Conservation (phyloP, 1,140 invertebrate species). For the Drosophila micromelanica region DNA sequence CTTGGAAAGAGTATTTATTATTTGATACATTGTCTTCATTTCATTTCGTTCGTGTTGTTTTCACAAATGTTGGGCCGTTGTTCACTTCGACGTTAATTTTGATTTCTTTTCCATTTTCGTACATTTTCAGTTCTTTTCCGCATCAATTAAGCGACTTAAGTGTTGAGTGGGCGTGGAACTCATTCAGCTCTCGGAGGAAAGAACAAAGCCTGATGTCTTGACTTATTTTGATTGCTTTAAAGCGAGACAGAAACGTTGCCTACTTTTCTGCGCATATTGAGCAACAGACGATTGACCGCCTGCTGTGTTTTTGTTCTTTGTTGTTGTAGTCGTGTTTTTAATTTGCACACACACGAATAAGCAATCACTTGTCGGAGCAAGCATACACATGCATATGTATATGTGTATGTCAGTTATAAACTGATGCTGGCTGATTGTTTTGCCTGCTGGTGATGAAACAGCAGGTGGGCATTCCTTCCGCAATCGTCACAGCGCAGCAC, state of each 20-base stretch:
- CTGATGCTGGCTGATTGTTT: slow-evolving; percentile 2
- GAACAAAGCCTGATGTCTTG: slow-evolving; percentile 33
- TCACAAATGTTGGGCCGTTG: slow-evolving; percentile 47
- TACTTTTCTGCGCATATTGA: slow-evolving; percentile 29
- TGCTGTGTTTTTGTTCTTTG: slow-evolving; percentile 23
- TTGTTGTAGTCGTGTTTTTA: slow-evolving; percentile 31
- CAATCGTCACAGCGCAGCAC: not conserved
- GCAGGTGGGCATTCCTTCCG: not conserved
- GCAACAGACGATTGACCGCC: slow-evolving; percentile 32
- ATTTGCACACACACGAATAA: slow-evolving; percentile 63
- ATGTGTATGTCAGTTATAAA: not conserved
- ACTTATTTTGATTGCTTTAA: slow-evolving; percentile 70
- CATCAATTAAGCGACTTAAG: slow-evolving; percentile 64
- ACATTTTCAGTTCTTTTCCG: slow-evolving; percentile 11
- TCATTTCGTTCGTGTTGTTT: slow-evolving; percentile 24
- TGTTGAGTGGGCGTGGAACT: slow-evolving; percentile 34
- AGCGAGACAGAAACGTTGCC: slow-evolving; percentile 47
- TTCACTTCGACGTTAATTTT: slow-evolving; percentile 42
- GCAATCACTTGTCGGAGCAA: slow-evolving; percentile 35
- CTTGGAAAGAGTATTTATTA: slow-evolving; percentile 14
- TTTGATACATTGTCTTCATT: not conserved
- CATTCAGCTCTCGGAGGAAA: slow-evolving; percentile 4
- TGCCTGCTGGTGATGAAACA: slow-evolving; percentile 10
- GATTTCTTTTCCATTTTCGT: slow-evolving; percentile 40
- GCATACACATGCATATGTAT: not conserved